Base-by-base conservation (phyloP, 2,113 vertebrate species). In the Copsychus sechellarum region DNA sequence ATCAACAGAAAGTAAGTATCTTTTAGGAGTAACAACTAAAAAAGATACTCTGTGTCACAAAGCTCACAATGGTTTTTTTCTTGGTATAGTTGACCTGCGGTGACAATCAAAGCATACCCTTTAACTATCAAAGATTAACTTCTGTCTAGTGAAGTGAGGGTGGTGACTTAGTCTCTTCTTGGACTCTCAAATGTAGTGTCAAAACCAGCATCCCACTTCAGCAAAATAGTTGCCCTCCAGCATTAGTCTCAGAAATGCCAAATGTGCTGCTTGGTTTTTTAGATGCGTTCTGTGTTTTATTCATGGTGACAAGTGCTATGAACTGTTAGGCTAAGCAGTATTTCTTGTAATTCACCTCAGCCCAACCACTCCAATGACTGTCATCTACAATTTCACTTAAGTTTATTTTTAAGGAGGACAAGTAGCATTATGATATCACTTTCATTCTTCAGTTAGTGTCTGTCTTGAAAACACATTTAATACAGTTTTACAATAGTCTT, bases 201-300 rank as follows among this genome's bases (percentile, higher is more conserved):
- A 95, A 90, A 93, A 70, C 3, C 40, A 82, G 38, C 42, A 88
- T 94, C 54, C 64, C 25, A 60, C 64, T 95, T 90, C 62, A 92
- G 50, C 6, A 0, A 74, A 88, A 81, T 25, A 58, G 38, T 67
- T 93, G 42, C 82, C 95, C 79, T 90, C 62, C 50, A 78, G 86
- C 82, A 14, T 61, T 81, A 69, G 42, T 77, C 76, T 94, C 40
- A 77, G 79, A 96, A 94, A 95, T 94, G 72, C 76, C 88, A 93
- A 54, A 40, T 78, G 26, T 58, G 26, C 88, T 88, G 67, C 66
- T 94, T 92, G 22, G 62, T 80, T 92, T 82, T 70, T 88, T 66
- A 78, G 81, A 93, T 66, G 56, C 11, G 4, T 77, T 54, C 66
- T 90, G 64, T 60, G 36, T 48, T 73, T 90, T 94, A 96, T 92